Percentiles rank a stretch among this genome's conserved stretches.
These are phyloP conservation scores for Oscheius sp. DNA, from an alignment of 2,888 invertebrate species.

Conservation along the genomic window DNA sequence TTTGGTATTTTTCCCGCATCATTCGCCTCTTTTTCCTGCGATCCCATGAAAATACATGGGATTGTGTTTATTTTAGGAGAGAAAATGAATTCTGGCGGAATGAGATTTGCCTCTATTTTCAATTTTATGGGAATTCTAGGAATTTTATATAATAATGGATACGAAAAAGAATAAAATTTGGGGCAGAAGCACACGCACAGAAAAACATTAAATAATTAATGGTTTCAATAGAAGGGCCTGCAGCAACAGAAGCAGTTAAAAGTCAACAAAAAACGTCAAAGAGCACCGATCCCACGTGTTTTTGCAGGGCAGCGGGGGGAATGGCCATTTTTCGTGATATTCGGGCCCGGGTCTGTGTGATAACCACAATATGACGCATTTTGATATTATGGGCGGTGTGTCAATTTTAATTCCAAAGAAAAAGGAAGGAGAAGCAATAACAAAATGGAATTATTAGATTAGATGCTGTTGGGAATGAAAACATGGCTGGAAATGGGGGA, in stretches of 20 bases:
- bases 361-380: no score
- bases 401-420: not conserved
- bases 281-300: constrained; percentile 5
- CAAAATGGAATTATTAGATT: not conserved
- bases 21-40: no score
- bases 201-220: constrained; percentile 12
- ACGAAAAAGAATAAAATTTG: not conserved
- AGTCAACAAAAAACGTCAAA: constrained; percentile 17
- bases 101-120: no score
- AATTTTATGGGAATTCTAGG: no score
- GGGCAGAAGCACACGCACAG: not conserved
- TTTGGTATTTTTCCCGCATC: no score
- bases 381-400: no score
- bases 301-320: not conserved
- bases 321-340: not conserved
- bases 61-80: no score
- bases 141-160: no score
- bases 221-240: not conserved
- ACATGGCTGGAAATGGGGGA: not conserved
- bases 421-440: not conserved
- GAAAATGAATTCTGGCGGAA: no score
- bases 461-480: not conserved
- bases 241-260: no score
- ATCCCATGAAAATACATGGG: no score
- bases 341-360: not conserved